Evolutionary conservation across 1,140 invertebrate genomes (phyloP), one percentile per base, ranked within the genome.

Genomic region (Limonius californicus): DNA sequence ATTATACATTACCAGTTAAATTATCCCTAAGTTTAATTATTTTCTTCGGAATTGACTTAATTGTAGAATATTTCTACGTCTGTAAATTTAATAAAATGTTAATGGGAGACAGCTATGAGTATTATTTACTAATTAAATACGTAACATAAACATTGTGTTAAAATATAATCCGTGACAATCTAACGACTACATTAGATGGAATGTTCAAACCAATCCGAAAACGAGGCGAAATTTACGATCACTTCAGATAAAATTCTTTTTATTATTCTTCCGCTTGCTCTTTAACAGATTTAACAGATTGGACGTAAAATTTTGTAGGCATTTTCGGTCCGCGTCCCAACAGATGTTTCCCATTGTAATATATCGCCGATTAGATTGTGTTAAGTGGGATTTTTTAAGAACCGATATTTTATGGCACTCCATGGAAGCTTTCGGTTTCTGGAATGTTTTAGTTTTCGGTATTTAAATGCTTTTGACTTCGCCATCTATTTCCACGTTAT

Each of bases 331-430:
- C 30, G n/a, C n/a, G 8, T 61, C 32, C 16, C 27, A 35, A 61
- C 59, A 61, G 32, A 59, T 59, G 58, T 61, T 61, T 55, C 19
- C 30, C 59, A 61, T 61, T 61, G 30, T 61, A 53, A 61, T 61
- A 61, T 61, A 61, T 61, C 59, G 47, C 19, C 27, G 59, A 61
- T 61, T 61, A 61, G 59, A 61, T 61, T 61, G 47, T 42, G 50
- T 61, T 61, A 63, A 56, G 56, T 53, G 57, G 15, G 42, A 47
- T 27, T 23, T 47, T 59, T 16, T 16, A 59, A 50, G 16, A 19
- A 50, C 9, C 57, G 35, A 59, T 59, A 55, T 53, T 55, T 55
- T 59, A 23, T 47, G 18, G 59, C 11, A 1, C 43, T 59, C 6
- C 45, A n/a, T n/a, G n/a, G n/a, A n/a, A n/a, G n/a, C n/a, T n/a